These are phyloP conservation scores for Drosophila prolongata DNA, from an alignment of 2,888 invertebrate species.

Conservation along the genomic window DNA sequence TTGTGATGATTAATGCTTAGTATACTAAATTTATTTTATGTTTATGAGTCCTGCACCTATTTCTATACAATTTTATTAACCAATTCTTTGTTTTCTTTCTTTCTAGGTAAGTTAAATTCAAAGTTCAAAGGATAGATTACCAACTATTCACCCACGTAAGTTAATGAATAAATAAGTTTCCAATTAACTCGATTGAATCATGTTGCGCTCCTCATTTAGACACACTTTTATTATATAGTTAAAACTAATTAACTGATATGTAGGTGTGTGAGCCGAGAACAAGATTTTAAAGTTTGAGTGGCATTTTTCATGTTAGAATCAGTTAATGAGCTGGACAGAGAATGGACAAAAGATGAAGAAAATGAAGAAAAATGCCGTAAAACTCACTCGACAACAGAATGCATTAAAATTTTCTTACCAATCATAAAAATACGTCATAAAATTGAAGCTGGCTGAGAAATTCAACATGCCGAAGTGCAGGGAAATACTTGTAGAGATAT, in stretches of 20 bases:
- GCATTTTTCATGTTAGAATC: conserved; percentile 2
- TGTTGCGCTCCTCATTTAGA: conserved; percentile 23
- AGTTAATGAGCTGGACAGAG: conserved; percentile 27
- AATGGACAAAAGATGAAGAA: conserved; percentile 21
- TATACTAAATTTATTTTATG: neutral
- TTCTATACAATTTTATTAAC: conserved; percentile 4
- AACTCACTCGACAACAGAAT: conserved; percentile 54
- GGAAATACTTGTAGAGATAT: conserved; percentile 23
- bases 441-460: conserved; percentile 60
- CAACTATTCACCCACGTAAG: conserved; percentile 11
- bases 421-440: conserved; percentile 73
- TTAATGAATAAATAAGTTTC: conserved; percentile 2
- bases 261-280: conserved; percentile 1
- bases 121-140: neutral
- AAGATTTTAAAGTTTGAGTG: conserved; percentile 30
- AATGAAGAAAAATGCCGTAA: conserved; percentile 20
- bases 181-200: conserved; percentile 12
- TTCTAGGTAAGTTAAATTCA: conserved; percentile 37
- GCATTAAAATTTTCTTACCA: conserved; percentile 65
- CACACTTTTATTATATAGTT: conserved; percentile 25
- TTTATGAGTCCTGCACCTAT: too few species aligned
- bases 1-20: neutral
- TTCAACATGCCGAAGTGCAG: conserved; percentile 27
- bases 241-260: conserved; percentile 34
- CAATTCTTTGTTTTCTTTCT: neutral